Percentiles rank a stretch among this genome's conserved stretches.
These are phyloP conservation scores for Cyphomyrus discorhynchus DNA, from an alignment of 2,113 vertebrate genomes.

Conservation along the genomic window DNA sequence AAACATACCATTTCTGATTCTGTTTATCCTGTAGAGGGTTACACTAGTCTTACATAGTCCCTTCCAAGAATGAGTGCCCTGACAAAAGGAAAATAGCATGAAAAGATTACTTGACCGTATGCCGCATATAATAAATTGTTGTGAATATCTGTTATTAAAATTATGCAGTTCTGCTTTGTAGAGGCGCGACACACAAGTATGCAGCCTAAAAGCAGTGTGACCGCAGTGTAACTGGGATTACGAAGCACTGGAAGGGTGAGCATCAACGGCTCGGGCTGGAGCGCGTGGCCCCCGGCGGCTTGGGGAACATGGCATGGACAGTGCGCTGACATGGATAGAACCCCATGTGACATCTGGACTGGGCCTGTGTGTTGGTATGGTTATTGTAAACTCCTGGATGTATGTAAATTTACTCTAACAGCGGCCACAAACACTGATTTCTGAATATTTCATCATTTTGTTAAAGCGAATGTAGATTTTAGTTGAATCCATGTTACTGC, in stretches of 20 bases:
- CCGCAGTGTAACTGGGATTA: neutral
- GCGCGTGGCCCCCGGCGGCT: fast-evolving
- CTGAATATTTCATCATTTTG: neutral
- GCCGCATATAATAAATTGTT: neutral
- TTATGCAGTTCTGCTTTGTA: neutral
- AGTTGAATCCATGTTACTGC: neutral
- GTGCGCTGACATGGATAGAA: neutral
- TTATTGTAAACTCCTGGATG: neutral
- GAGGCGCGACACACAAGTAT: neutral
- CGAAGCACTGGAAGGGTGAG: neutral
- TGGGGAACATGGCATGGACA: neutral
- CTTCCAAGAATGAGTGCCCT: neutral
- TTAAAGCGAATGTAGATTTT: neutral
- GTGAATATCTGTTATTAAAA: neutral
- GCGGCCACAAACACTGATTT: neutral
- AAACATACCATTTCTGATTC: neutral
- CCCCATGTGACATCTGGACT: neutral
- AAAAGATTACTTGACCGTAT: neutral
- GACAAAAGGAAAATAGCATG: neutral
- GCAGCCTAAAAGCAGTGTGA: neutral
- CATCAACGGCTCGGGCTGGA: neutral
- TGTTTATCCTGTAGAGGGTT: neutral
- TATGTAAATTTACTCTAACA: neutral
- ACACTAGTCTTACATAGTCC: neutral
- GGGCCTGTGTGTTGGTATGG: neutral